Conservation (phyloP, 1,140 invertebrate genomes). For the Halictus rubicundus region DNA sequence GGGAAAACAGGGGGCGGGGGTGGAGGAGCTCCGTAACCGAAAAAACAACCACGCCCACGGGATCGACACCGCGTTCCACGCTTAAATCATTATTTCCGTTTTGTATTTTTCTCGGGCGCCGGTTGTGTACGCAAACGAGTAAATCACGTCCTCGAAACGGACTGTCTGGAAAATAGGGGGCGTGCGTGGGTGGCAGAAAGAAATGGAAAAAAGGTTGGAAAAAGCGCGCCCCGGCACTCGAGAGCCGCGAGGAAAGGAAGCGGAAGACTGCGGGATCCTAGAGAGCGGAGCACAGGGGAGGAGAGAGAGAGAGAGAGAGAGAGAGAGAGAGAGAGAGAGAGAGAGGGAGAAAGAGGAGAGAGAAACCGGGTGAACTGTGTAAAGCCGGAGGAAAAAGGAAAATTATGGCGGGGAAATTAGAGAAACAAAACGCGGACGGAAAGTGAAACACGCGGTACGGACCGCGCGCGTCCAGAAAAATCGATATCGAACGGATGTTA, state of each 20-base stretch:
- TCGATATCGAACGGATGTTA: background rate
- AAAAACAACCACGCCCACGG: slow-evolving; percentile 8
- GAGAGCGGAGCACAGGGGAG: too few relatives aligned
- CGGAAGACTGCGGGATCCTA: slow-evolving; percentile 21
- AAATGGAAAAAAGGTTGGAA: background rate
- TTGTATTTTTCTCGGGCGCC: background rate
- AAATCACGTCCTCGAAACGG: slow-evolving; percentile 12
- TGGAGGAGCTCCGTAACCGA: background rate
- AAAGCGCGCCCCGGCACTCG: background rate
- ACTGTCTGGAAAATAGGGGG: slow-evolving; percentile 2
- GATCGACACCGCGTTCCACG: background rate
- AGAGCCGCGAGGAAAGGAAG: background rate
- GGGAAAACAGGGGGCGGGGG: too few relatives aligned
- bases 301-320: background rate
- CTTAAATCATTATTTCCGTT: slow-evolving; percentile 28
- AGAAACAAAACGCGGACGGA: background rate
- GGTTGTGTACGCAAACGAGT: slow-evolving; percentile 11
- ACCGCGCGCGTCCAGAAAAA: background rate
- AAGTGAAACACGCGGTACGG: background rate
- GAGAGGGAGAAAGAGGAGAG: background rate
- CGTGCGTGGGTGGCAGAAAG: background rate
- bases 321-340: background rate
- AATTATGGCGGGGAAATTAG: background rate
- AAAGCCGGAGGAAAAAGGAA: background rate
- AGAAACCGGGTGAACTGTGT: background rate